These are phyloP conservation scores for Threskiornis aethiopicus DNA, from an alignment of 2,797 vertebrate genomes.

Conservation along the genomic window DNA sequence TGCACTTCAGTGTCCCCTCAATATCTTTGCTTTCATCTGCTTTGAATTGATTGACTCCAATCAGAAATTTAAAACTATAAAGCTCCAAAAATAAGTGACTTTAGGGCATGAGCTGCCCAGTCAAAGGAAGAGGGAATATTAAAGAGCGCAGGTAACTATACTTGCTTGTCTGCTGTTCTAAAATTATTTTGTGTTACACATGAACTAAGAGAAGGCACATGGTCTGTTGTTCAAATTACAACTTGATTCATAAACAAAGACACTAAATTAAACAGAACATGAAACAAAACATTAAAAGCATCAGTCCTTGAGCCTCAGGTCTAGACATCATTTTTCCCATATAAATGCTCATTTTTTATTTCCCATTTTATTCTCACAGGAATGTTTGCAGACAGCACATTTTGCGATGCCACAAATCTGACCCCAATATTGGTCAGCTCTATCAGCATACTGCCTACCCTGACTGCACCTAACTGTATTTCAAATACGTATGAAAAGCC, in stretches of 20 bases:
- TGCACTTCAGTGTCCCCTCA: neutral
- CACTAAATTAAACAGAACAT: neutral
- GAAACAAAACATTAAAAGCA: neutral
- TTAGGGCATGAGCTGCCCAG: neutral
- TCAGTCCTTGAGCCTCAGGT: neutral
- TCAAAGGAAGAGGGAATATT: neutral
- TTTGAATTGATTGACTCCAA: neutral
- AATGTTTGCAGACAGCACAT: neutral
- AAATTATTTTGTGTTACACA: neutral
- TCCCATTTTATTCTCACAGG: neutral
- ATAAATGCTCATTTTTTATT: neutral
- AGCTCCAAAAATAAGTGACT: neutral
- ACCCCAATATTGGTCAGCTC: neutral
- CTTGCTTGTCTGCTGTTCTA: neutral
- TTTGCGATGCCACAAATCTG: neutral
- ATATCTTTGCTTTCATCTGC: neutral
- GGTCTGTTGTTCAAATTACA: neutral
- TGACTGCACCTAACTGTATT: neutral
- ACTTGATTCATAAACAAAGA: neutral
- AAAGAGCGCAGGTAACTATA: neutral
- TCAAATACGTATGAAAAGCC: neutral
- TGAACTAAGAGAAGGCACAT: neutral
- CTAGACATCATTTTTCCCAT: neutral
- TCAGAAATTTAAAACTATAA: neutral
- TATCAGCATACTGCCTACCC: neutral